Conservation (phyloP, 2,797 vertebrate genomes). For the Vultur gryphus region DNA sequence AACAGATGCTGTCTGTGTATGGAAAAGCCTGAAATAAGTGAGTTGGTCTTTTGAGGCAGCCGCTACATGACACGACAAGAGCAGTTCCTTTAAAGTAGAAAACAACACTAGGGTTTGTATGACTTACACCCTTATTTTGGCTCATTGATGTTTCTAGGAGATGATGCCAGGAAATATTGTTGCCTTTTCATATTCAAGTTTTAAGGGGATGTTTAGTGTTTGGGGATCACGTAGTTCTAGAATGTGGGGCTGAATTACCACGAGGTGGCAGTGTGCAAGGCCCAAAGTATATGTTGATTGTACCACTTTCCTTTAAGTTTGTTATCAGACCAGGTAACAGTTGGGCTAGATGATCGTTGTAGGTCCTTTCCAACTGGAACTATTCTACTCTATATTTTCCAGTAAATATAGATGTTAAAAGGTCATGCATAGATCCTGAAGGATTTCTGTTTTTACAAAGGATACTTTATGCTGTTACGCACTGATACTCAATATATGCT, state of each 20-base stretch:
- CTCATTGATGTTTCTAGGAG: neutral
- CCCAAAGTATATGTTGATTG: accelerated
- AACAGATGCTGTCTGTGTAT: neutral
- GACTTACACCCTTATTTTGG: neutral
- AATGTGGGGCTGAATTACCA: neutral
- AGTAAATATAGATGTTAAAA: neutral
- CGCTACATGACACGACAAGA: neutral
- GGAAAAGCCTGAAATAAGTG: neutral
- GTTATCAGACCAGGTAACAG: neutral
- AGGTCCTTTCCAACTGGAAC: neutral
- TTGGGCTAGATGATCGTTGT: neutral
- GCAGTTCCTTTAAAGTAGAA: neutral
- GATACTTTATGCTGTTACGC: neutral
- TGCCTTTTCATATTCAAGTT: neutral
- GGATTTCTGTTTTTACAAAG: neutral
- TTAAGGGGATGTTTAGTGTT: neutral
- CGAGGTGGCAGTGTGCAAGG: constrained; percentile 26
- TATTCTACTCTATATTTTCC: neutral
- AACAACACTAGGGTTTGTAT: neutral
- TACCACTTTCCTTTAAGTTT: neutral
- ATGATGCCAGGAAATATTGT: neutral
- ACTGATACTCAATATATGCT: neutral
- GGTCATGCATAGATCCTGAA: neutral
- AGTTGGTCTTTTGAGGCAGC: neutral
- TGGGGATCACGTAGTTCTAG: neutral